Base-by-base conservation (phyloP, 2,797 vertebrate genomes). In the Mormyrops boulengeri region DNA sequence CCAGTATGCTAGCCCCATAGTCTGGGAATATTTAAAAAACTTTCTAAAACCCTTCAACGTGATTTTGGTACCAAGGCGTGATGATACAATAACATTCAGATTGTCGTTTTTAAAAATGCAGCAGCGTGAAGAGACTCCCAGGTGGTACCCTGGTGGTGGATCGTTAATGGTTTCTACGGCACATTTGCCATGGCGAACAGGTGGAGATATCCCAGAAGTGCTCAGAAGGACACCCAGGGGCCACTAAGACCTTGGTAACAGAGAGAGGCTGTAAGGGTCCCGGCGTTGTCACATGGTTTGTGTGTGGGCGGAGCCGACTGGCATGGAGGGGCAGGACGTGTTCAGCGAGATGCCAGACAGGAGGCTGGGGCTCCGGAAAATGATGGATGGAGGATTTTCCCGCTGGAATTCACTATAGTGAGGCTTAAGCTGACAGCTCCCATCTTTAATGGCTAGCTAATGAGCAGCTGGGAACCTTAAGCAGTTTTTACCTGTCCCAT, bases 361-460 rank as follows among this genome's bases (percentile, higher is more conserved):
- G 41, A 82, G 30, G 38, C n/a, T n/a, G 14, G 5, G 4, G 1
- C 47, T 88, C 26, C 4, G 19, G 8, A 49, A 52, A 41, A 57
- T 2, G 44, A 66, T 60, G 26, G 87, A 82, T 57, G 49, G 34
- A 44, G 50, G 80, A 60, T 34, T 1, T 62, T 82, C 85, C 85
- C 41, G 22, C 88, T 82, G 57, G 89, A 90, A 86, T 89, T 90
- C 91, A 88, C 85, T 90, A 89, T 87, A 89, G 90, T 88, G 89
- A 90, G 73, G 89, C 73, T 88, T 82, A 19, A 87, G 52, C 49
- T 89, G 87, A 89, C 90, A 88, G 89, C 90, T 90, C 89, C 90
- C 90, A 85, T 90, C 88, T 90, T 90, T 91, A 91, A 91, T 87
- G 66, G 38, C 88, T 90, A 49, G 50, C 44, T 66, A 90, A 73